Conservation (phyloP, 2,888 invertebrate species). For the Vandiemenella viatica region DNA sequence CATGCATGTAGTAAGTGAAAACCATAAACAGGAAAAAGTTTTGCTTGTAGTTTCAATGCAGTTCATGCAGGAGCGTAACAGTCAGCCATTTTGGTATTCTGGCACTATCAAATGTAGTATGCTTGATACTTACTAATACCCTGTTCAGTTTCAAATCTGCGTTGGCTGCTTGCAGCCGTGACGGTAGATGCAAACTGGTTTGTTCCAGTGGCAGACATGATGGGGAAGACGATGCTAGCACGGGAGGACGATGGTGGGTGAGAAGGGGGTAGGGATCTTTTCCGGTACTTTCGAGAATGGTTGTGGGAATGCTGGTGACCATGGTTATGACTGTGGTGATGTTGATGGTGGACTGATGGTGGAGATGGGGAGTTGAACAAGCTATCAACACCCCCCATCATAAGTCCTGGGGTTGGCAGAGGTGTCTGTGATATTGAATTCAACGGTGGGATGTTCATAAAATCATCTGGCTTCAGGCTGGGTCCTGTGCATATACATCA, state of each 20-base stretch:
- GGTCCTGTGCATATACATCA: slow-evolving; percentile 3
- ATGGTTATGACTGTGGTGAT: background rate
- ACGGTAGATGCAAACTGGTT: slow-evolving; percentile 10
- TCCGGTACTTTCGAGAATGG: slow-evolving; percentile 19
- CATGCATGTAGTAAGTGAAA: too few relatives aligned
- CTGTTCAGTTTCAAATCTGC: slow-evolving; percentile 11
- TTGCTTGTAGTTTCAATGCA: too few relatives aligned
- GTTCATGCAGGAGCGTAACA: too few relatives aligned
- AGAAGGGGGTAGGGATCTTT: slow-evolving; percentile 31
- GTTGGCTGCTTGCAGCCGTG: slow-evolving; percentile 3
- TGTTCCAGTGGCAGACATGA: slow-evolving; percentile 33
- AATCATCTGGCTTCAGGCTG: slow-evolving; percentile 7
- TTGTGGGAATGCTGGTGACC: background rate
- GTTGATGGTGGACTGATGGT: slow-evolving; percentile 1
- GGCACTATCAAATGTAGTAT: too few relatives aligned
- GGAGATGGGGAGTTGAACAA: slow-evolving; percentile 14
- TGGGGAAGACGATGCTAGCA: slow-evolving; percentile 61
- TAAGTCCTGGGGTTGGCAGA: slow-evolving; percentile 27
- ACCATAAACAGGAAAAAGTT: too few relatives aligned
- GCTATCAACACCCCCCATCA: slow-evolving; percentile 25
- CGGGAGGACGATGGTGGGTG: slow-evolving; percentile 51
- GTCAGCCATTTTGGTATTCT: too few relatives aligned
- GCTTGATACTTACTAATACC: slow-evolving; percentile 6
- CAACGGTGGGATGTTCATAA: slow-evolving; percentile 3
- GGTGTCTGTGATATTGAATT: slow-evolving; percentile 5